Conservation (phyloP, 2,888 invertebrate species). For the Troides oblongomaculatus region DNA sequence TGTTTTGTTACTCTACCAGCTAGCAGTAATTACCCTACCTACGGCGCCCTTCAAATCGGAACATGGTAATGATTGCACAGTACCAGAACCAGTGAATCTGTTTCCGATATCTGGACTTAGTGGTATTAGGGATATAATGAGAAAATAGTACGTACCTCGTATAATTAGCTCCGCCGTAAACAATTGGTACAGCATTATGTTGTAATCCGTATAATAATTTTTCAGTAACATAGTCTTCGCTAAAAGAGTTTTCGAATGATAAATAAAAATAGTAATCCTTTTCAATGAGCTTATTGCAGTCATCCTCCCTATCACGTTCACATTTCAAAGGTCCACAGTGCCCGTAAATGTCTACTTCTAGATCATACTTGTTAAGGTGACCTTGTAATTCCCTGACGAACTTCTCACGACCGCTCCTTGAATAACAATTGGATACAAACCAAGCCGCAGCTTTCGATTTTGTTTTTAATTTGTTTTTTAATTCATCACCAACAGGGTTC, state of each 20-base stretch:
- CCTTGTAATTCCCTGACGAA: constrained; percentile 41
- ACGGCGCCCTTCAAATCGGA: too few relatives aligned
- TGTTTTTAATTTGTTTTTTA: constrained; percentile 36
- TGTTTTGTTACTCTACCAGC: too few relatives aligned
- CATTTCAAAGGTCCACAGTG: constrained; percentile 42
- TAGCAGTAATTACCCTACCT: too few relatives aligned
- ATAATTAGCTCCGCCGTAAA: constrained; percentile 62
- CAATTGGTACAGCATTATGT: constrained; percentile 54
- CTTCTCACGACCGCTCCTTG: constrained; percentile 42
- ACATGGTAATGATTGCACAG: too few relatives aligned
- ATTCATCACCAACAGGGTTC: constrained; percentile 40
- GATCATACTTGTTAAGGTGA: constrained; percentile 43
- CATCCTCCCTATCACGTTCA: constrained; percentile 36
- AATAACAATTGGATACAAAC: constrained; percentile 56
- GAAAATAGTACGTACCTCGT: constrained; percentile 47
- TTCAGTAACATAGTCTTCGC: constrained; percentile 60
- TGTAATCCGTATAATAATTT: constrained; percentile 52
- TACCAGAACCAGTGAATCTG: too few relatives aligned
- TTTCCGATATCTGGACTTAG: too few relatives aligned
- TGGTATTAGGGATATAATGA: background rate
- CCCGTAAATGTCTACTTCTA: constrained; percentile 50
- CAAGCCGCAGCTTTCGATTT: constrained; percentile 48
- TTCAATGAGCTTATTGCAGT: constrained; percentile 47
- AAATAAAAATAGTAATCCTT: constrained; percentile 58
- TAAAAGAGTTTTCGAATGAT: constrained; percentile 59